Conservation (phyloP, 2,888 invertebrate genomes). For the Apodemia duryi region DNA sequence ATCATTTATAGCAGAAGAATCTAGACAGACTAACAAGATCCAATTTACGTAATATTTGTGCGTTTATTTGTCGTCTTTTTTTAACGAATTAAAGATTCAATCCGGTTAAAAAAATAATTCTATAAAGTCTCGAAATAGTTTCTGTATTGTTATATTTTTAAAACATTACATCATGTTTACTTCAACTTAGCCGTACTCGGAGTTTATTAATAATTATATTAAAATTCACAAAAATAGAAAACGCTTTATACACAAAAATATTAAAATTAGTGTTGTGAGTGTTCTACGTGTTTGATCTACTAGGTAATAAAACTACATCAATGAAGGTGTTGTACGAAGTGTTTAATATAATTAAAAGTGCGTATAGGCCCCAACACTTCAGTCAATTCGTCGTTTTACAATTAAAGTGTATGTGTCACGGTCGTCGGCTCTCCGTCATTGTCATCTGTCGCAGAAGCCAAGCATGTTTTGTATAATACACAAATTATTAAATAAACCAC, state of each 20-base stretch:
- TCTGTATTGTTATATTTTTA: neutral
- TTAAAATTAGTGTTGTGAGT: constrained; percentile 17
- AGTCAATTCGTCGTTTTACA: constrained; percentile 32
- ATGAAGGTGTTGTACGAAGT: constrained; percentile 28
- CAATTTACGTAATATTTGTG: no score
- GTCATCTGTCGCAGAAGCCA: constrained; percentile 51
- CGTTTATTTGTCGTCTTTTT: no score
- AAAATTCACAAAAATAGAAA: neutral
- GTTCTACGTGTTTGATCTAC: constrained; percentile 15
- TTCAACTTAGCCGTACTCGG: neutral
- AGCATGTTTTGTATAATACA: constrained; percentile 59
- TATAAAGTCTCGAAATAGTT: neutral
- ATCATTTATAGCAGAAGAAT: no score
- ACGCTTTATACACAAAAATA: constrained; percentile 14
- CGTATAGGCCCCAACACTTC: constrained; percentile 30
- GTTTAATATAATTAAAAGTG: constrained; percentile 30
- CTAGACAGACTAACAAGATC: no score
- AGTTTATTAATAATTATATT: constrained; percentile 1
- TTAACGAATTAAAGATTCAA: no score
- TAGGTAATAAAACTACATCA: constrained; percentile 19
- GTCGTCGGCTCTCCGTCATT: constrained; percentile 6
- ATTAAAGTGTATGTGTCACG: constrained; percentile 29
- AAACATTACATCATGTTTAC: neutral
- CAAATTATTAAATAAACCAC: constrained; percentile 53
- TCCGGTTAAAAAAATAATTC: no score